These are phyloP conservation scores for Pipistrellus pipistrellus DNA, from an alignment of 2,797 vertebrate species.

Conservation along the genomic window DNA sequence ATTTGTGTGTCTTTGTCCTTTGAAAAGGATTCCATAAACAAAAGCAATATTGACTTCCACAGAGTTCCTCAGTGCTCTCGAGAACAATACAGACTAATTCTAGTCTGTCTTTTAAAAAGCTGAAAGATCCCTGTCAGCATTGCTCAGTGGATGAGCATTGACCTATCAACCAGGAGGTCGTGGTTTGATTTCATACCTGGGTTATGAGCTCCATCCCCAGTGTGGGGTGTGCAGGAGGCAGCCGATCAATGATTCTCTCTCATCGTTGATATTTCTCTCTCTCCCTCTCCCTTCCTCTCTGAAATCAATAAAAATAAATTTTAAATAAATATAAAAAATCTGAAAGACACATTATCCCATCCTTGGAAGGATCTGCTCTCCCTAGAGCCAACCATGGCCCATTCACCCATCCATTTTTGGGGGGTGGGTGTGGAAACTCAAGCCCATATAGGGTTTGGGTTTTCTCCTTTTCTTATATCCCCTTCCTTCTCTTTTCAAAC, in stretches of 20 bases:
- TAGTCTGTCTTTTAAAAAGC: not conserved
- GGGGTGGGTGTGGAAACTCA: not conserved
- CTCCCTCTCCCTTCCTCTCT: no score
- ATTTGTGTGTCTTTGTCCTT: not conserved
- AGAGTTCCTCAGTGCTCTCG: not conserved
- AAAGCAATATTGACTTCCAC: not conserved
- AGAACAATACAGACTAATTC: not conserved
- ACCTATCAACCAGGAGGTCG: no score
- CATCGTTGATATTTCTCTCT: no score
- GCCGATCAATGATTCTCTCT: no score
- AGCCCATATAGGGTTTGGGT: no score
- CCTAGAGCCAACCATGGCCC: not conserved
- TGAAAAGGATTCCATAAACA: conserved; percentile 3
- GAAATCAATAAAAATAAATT: no score
- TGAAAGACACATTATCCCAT: not conserved
- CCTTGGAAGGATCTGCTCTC: not conserved
- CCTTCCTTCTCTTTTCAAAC: not conserved
- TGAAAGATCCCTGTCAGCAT: not conserved
- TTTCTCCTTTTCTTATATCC: not conserved
- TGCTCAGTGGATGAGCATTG: no score
- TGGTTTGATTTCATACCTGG: no score
- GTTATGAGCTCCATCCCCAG: no score
- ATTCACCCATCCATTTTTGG: not conserved
- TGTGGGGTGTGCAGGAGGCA: no score
- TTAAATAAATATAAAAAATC: not conserved